Evolutionary conservation across 2,888 invertebrate genomes (phyloP).

Genomic region (Ischnus inquisitorius): DNA sequence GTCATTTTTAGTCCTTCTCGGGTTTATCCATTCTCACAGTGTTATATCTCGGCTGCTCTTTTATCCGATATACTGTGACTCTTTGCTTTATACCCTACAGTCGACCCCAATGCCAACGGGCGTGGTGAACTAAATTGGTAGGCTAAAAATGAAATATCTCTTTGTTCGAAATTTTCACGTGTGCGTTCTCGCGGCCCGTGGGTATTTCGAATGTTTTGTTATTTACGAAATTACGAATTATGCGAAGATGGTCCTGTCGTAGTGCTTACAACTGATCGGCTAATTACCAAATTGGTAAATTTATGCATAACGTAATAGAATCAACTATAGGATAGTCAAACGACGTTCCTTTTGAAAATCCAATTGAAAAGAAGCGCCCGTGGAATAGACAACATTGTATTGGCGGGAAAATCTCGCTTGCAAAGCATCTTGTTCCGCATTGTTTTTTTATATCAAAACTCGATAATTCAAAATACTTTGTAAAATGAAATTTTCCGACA

Average conservation of each 20-base stretch:
- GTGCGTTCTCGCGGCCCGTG: background rate
- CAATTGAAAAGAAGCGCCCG: no score
- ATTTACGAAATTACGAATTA: no score
- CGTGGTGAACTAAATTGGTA: background rate
- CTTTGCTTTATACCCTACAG: background rate
- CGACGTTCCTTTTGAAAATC: background rate
- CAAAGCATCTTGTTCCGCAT: no score
- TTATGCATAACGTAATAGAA: background rate
- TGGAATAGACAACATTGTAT: no score
- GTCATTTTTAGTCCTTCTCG: slow-evolving; percentile 48
- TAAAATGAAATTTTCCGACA: no score
- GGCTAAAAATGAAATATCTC: slow-evolving; percentile 2
- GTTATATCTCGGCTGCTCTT: slow-evolving; percentile 9
- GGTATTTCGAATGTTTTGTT: no score
- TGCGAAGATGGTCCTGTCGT: background rate
- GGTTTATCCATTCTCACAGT: background rate
- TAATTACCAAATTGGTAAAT: background rate
- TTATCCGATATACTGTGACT: background rate
- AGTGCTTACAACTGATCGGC: background rate
- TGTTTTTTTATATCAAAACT: no score
- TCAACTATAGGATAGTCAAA: background rate
- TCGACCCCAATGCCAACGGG: background rate
- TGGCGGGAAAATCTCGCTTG: no score
- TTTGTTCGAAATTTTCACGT: background rate
- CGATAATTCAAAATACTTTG: no score